Percentiles rank a stretch among this genome's conserved stretches.
These are phyloP conservation scores for Conopomorpha cramerella DNA, from an alignment of 1,140 invertebrate genomes.

Conservation along the genomic window DNA sequence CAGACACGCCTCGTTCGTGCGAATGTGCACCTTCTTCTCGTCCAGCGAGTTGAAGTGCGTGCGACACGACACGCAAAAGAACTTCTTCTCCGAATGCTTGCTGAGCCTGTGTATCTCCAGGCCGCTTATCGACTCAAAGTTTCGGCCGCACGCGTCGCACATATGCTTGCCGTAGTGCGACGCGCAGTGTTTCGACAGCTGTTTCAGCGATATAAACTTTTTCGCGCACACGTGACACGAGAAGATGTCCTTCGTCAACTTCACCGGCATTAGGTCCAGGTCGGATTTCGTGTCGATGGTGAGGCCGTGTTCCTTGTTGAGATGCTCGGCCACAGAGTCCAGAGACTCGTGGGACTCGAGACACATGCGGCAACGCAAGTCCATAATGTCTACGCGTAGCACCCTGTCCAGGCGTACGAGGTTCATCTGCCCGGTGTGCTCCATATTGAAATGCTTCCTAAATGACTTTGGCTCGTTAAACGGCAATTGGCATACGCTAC, in stretches of 20 bases:
- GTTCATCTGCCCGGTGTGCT: neutral
- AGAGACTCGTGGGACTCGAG: neutral
- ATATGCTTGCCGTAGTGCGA: neutral
- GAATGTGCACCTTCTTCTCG: neutral
- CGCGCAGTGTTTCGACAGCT: neutral
- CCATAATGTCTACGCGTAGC: conserved; percentile 3
- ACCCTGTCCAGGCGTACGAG: no score
- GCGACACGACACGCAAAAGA: neutral
- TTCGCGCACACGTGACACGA: neutral
- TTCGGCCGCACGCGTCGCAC: neutral
- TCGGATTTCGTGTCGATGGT: neutral
- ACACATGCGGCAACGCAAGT: conserved; percentile 3
- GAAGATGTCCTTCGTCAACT: neutral
- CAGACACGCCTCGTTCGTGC: neutral
- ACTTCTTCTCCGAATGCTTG: neutral
- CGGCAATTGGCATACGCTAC: neutral
- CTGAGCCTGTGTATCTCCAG: neutral
- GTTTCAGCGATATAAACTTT: neutral
- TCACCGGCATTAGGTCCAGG: neutral
- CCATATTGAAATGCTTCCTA: conserved; percentile 1
- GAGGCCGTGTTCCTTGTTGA: neutral
- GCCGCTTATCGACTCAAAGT: neutral
- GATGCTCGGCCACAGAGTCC: neutral
- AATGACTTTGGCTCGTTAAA: conserved; percentile 2
- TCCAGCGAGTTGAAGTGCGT: neutral